Base-by-base conservation (phyloP, 2,888 invertebrate species). In the Synanthedon vespiformis region DNA sequence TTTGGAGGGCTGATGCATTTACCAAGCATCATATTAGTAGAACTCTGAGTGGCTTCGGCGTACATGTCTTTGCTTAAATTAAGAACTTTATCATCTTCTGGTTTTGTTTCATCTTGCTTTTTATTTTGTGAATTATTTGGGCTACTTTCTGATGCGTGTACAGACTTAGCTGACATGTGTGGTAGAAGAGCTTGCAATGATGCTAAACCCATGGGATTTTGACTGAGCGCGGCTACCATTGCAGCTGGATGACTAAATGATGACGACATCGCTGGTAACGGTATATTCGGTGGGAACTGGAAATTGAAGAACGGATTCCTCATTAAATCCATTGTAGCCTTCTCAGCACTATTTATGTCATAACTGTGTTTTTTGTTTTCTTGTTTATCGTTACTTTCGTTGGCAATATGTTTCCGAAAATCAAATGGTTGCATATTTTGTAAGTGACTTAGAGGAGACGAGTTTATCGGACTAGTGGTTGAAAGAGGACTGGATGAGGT, bases 391-490 rank as follows among this genome's bases (percentile, higher is more conserved):
- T 60, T 68, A 27, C 4, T 74, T 69, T 74, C 88, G 55, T 57
- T 81, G 56, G 77, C 65, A 59, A 76, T 81, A 53, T 77, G 71
- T 64, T 95, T 95, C 40, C 96, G 91, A 72, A 94, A 97, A 77
- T 97, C 97, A 74, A 96, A 96, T 0, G 97, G 97, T 72, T 97
- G 97, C 97, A 98, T 97, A 67, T 93, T 97, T 82, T 97, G 96
- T 50, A 97, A 88, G 65, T 95, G 92, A 77, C 94, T 96, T 58
- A 97, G 86, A 3, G 97, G 97, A 10, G 95, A 94, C 40, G 90
- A 89, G 59, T 91, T 90, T 27, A 90, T 74, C 48, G 92, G 91
- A 80, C 92, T 91, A 68, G 90, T 88, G 50, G 76, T 72, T 40
- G 84, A 86, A 10, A 77, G 61, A 50, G 85, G 86, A 62, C 86